phyloP scores from a whole-genome alignment of 2,113 vertebrate genomes.

The Chauna torquata region DNA sequence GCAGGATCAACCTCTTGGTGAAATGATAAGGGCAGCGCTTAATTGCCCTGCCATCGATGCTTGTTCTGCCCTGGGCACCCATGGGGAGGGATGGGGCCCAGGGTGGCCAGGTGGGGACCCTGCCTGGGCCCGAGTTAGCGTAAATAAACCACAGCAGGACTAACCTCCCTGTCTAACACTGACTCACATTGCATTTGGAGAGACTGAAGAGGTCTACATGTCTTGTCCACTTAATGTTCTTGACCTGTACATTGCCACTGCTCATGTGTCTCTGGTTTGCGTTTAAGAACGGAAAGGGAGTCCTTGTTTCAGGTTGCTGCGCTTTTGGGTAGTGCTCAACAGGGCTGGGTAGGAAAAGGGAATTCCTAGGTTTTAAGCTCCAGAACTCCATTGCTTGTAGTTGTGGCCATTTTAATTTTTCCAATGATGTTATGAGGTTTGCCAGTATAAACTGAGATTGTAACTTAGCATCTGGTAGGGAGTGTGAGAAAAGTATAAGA shows the following conservation, averaged over 20 bases:
- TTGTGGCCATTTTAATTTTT: not conserved
- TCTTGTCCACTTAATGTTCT: not conserved
- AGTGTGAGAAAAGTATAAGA: not conserved
- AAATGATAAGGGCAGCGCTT: not conserved
- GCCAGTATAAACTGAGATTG: not conserved
- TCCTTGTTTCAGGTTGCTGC: not conserved
- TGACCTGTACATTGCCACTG: not conserved
- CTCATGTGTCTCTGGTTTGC: not conserved
- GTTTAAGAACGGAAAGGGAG: not conserved
- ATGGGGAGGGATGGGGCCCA: not conserved
- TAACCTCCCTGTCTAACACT: slow-evolving; percentile 14
- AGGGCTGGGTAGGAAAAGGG: not conserved
- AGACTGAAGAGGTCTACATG: not conserved
- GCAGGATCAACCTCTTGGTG: not conserved
- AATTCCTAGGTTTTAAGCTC: not conserved
- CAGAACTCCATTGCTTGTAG: not conserved
- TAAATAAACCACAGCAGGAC: slow-evolving; percentile 39
- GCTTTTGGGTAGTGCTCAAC: not conserved
- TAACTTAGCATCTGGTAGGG: not conserved
- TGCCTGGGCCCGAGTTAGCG: not conserved
- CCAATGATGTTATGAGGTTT: not conserved
- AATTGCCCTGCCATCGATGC: fast-evolving
- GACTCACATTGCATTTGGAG: not conserved
- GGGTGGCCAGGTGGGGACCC: not conserved
- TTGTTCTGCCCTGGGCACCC: not conserved